Percentiles rank a stretch among this genome's conserved stretches.
These are phyloP conservation scores for Sinonovacula constricta DNA, from an alignment of 1,140 invertebrate genomes.

Conservation along the genomic window DNA sequence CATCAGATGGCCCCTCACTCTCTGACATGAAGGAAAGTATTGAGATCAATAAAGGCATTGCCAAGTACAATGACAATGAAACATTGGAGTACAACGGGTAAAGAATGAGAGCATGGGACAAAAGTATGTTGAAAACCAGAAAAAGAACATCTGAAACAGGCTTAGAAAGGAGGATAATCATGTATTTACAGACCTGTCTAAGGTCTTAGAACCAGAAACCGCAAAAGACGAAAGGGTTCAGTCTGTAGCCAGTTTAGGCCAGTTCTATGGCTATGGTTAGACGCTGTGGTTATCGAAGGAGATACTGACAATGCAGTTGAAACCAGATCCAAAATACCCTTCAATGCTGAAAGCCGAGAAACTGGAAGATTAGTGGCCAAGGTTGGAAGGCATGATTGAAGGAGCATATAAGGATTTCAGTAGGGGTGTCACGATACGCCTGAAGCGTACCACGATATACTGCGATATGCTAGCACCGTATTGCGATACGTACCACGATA, in stretches of 20 bases:
- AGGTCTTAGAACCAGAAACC: too few species aligned
- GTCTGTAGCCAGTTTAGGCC: too few species aligned
- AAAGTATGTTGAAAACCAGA: neutral
- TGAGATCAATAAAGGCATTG: neutral
- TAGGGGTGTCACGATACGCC: too few species aligned
- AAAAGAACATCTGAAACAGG: neutral
- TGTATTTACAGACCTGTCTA: too few species aligned
- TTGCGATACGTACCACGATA: too few species aligned
- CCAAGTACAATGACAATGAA: neutral
- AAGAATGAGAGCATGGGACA: neutral
- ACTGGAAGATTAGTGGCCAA: too few species aligned
- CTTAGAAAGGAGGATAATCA: too few species aligned
- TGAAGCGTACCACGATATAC: too few species aligned
- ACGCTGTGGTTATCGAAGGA: neutral
- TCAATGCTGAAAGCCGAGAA: too few species aligned
- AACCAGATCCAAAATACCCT: neutral
- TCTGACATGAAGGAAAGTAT: conserved; percentile 6
- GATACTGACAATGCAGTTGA: conserved; percentile 2
- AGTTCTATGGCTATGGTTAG: conserved; percentile 9
- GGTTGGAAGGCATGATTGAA: too few species aligned
- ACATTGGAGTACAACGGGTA: neutral
- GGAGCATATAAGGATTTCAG: too few species aligned
- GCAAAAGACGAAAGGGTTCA: neutral
- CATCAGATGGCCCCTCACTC: neutral
- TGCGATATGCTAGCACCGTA: too few species aligned